Evolutionary conservation across 2,888 invertebrate species (phyloP).

Genomic region (Oegoconia quadripuncta): DNA sequence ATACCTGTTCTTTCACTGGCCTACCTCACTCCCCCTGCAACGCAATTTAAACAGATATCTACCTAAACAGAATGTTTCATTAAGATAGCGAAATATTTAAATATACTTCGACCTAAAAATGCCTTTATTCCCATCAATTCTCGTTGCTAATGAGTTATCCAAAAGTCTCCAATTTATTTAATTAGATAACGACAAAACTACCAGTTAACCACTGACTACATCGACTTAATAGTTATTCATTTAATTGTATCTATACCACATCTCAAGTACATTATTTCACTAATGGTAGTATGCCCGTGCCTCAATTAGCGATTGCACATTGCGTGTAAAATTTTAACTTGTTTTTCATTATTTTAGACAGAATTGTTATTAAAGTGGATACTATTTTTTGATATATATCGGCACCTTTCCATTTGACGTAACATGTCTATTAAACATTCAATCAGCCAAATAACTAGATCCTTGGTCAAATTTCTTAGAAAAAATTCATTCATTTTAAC

Average conservation of each 20-base stretch:
- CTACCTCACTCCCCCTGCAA: conserved; percentile 1
- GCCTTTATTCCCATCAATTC: conserved; percentile 35
- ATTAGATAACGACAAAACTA: conserved; percentile 71
- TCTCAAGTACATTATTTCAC: conserved; percentile 51
- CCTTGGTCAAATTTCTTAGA: no score
- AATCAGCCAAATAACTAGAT: no score
- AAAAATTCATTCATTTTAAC: no score
- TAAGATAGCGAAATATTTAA: conserved; percentile 37
- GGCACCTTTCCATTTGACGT: no score
- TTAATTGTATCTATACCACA: no score
- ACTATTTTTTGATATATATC: no score
- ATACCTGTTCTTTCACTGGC: no score
- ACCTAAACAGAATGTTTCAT: conserved; percentile 34
- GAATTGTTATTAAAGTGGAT: no score
- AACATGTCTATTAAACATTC: no score
- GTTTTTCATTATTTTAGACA: no score
- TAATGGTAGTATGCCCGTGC: conserved; percentile 59
- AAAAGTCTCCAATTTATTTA: conserved; percentile 40
- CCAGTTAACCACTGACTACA: conserved; percentile 74
- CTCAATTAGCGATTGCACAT: conserved; percentile 39
- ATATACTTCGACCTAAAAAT: conserved; percentile 31
- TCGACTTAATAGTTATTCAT: conserved; percentile 62
- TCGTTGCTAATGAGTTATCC: conserved; percentile 51
- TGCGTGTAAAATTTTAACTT: no score
- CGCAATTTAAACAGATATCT: conserved; percentile 7